Base-by-base conservation (phyloP, 2,113 vertebrate species). In the Beaufortia kweichowensis region DNA sequence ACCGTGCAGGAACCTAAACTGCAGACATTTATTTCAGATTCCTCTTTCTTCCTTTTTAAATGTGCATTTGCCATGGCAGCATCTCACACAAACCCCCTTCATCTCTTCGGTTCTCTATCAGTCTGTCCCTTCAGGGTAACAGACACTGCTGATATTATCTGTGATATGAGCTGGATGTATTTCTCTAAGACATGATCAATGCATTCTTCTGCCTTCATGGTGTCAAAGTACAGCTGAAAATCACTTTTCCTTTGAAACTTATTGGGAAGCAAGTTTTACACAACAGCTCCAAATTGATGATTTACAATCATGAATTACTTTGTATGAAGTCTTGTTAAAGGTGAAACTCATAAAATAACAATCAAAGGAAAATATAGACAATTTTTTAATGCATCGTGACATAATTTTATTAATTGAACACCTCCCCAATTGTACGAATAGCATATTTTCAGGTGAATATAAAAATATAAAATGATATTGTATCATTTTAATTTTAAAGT, bases 21-120 rank as follows among this genome's bases (percentile, higher is more conserved):
- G 74, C 81, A 83, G 81, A 81, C 85, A 86, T 81, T 83, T 70
- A 84, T 67, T 83, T 75, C 77, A 80, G 76, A 77, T 63, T 35
- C 71, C 50, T 39, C 77, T 61, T 86, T 67, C 60, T 73, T 24
- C 79, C 46, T 81, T 84, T 84, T 79, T 77, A 79, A 83, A 78
- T 67, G 77, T 80, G 71, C 62, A 53, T 85, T 92, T 82, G 73
- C 86, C 82, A 89, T 87, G 81, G 87, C 83, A 90, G 91, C 88
- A 72, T 65, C 39, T 82, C 67, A 83, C 81, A 86, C 79, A 84
- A 59, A 66, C n/a, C n/a, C 63, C 14, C 35, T 26, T 28, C 19
- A 50, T 48, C 24, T 48, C 63, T 35, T 4, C 0, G 46, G 14
- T 19, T 48, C 65, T 12, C 26, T 21, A 2, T 53, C 26, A 50